These are phyloP conservation scores for Sclerurus mexicanus DNA, from an alignment of 2,113 vertebrate genomes.

Conservation along the genomic window DNA sequence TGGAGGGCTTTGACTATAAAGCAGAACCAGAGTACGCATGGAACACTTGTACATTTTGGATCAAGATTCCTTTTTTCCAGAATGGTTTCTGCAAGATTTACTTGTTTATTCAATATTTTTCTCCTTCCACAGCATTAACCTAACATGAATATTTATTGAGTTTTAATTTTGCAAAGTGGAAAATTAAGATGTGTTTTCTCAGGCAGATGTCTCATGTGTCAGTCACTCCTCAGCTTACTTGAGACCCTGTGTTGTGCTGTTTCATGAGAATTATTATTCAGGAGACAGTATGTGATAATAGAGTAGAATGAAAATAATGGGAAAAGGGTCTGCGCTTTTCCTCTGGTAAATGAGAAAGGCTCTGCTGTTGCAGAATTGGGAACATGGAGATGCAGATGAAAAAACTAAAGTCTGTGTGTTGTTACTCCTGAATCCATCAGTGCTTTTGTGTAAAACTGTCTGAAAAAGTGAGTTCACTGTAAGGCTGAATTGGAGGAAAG, in stretches of 20 bases:
- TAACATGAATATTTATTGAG: background rate
- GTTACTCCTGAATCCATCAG: background rate
- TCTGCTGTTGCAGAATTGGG: background rate
- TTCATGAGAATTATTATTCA: background rate
- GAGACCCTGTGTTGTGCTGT: background rate
- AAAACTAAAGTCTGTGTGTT: background rate
- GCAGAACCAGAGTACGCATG: background rate
- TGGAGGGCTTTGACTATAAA: background rate
- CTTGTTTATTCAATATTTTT: background rate
- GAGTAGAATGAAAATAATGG: background rate
- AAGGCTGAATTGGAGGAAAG: background rate
- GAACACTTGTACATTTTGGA: background rate
- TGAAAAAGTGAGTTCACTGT: background rate
- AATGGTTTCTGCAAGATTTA: background rate
- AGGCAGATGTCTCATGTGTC: background rate
- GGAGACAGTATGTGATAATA: background rate
- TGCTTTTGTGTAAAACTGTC: background rate
- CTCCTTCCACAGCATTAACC: background rate
- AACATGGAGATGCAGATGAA: background rate
- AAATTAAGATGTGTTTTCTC: background rate
- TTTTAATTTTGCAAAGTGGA: background rate
- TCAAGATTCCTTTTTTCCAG: background rate
- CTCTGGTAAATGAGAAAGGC: background rate
- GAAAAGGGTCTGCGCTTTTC: background rate
- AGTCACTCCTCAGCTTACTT: background rate